Conservation (phyloP, 2,888 invertebrate species). For the Erebia ligea region DNA sequence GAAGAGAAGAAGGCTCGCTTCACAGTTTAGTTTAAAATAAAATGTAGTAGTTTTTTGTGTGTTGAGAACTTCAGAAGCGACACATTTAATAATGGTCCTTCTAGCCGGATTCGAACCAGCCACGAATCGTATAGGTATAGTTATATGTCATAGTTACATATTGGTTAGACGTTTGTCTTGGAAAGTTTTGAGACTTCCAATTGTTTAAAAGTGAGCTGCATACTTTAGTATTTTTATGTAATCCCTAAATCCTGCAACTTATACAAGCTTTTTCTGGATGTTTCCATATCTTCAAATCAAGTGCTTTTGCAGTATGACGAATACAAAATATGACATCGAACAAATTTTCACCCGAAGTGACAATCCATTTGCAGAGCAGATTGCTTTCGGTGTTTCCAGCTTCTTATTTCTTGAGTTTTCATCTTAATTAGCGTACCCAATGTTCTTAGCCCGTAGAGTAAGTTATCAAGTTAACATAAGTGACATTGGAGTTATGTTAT, state of each 20-base stretch:
- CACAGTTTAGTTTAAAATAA: not conserved
- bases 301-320: not conserved
- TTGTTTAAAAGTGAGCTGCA: not conserved
- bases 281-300: not conserved
- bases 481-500: not conserved
- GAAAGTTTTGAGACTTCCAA: not conserved
- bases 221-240: not conserved
- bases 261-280: not conserved
- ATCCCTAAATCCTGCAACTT: not conserved
- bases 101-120: conserved; percentile 13
- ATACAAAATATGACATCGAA: not conserved
- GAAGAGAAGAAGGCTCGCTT: not conserved
- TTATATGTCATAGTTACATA: not conserved
- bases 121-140: not conserved
- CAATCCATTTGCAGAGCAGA: not conserved
- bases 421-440: not conserved
- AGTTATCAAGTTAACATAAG: not conserved
- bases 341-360: not conserved
- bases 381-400: not conserved
- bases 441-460: not conserved
- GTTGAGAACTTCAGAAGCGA: not conserved
- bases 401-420: not conserved
- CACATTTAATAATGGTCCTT: not conserved
- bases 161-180: not conserved
- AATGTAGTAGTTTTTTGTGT: not conserved